Base-by-base conservation (phyloP, 2,888 invertebrate species). In the Abrostola triplasia region DNA sequence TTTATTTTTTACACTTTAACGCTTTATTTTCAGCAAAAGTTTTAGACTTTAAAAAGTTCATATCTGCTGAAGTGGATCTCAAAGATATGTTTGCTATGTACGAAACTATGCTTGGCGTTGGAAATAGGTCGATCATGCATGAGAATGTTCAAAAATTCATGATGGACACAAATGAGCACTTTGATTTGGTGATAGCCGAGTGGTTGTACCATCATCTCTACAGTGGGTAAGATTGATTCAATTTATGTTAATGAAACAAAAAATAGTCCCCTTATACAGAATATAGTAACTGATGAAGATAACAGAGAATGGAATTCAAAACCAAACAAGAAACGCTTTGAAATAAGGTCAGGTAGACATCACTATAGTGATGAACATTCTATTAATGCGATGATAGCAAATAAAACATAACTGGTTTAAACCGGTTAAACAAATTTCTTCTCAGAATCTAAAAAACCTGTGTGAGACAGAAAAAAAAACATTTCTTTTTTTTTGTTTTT, bases 181-280 rank as follows among this genome's bases (percentile, higher is more conserved):
- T 82, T 35, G 89, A 90, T 41, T 79, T 83, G 1, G 85, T 87
- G 11, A 71, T 90, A 10, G 59, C 84, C 5, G 90, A 90, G 52
- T 90, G 88, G 88, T 70, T 90, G 55, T 89, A 85, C 59, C 80
- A 79, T 2, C 83, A 89, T 36, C 12, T 84, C 5, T 73, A 79
- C 38, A 80, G 84, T 12, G 89, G 90, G 90, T 90, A 73, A 80
- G 78, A 38, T 13, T 55, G 37, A 10, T 50, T 51, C 40, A 37
- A 9, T 41, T 11, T 5, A 13, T n/a, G 11, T 50, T 12, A 5
- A 5, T n/a, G 47, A 0, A n/a, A n/a, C n/a, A n/a, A n/a, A n/a
- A n/a, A n/a, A n/a, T n/a, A n/a, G n/a, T n/a, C n/a, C n/a, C n/a
- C n/a, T n/a, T n/a, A n/a, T n/a, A n/a, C n/a, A 52, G 13, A 9